Evolutionary conservation across 2,888 invertebrate species (phyloP), one percentile per base, ranked within the genome.

Genomic region (Harmothoe impar): DNA sequence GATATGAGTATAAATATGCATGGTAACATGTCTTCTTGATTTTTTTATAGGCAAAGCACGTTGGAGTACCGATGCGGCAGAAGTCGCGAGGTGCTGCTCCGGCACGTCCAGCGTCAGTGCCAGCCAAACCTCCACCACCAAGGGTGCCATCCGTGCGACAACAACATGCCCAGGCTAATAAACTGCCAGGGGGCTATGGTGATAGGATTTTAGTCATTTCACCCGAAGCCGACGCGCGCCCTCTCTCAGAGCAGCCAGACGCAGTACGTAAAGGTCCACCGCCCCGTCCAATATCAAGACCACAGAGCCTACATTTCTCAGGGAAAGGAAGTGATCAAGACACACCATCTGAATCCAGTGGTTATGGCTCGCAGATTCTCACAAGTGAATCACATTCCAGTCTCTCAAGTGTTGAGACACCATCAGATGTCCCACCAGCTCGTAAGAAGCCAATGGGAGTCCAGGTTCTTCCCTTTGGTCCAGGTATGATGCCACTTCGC

Each of bases 381-480:
- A 86, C 86, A 54, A 54, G 86, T 54, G 86, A 86, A 29, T 86
- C 86, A 17, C 86, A 86, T 29, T 33, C 77, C n/a, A 77, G 51
- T 51, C 31, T 77, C 0, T 33, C 51, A 7, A 78, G 77, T 43
- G 89, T 29, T 0, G 77, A n/a, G 1, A 77, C 31, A 51, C 77
- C 72, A 25, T 23, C 29, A 25, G 51, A 25, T 12, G 68, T 31
- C 29, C 77, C 52, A 17, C 72, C 68, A n/a, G 0, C 10, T 29
- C 72, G 35, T 12, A 68, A 68, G 78, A 43, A 68, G 1, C 51
- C 54, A 17, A 25, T 90, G 0, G 90, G 90, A n/a, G 84, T 90
- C 12, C 90, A 81, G 35, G 90, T 90, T 3, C 33, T 90, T 15
- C 90, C 90, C 25, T 29, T 90, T 31, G 90, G 90, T 29, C 78